Base-by-base conservation (phyloP, 1,140 invertebrate species). In the Coelopa frigida region DNA sequence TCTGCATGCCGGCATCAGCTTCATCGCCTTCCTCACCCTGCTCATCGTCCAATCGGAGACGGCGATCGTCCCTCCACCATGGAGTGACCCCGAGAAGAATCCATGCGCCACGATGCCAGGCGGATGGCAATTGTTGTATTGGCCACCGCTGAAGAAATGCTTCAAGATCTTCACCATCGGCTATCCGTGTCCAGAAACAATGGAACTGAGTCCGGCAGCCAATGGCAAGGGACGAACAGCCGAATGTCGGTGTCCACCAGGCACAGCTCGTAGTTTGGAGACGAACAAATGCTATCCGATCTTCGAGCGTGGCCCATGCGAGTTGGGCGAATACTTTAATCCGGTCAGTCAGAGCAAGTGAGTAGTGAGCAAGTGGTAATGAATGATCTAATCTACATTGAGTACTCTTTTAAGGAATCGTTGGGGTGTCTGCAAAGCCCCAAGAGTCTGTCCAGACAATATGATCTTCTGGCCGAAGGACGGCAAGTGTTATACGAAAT, bases 131-230 rank as follows among this genome's bases (percentile, higher is more conserved):
- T 74, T 88, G 50, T 73, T 91, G 17, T 89, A 82, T 65, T 91
- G 87, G 87, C 81, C 85, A 1, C 70, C 75, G 0, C 82, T 90
- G 58, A 83, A 83, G 48, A 82, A 85, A 68, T 90, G 87, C 64
- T 89, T 89, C 61, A 86, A 84, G 62, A 89, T 90, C 67, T 90
- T 88, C 59, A 70, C 84, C 74, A 76, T 84, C 49, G 84, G 85
- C 5, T 76, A 83, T 45, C 85, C 86, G 1, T 89, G 87, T 68
- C 84, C 86, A 5, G 82, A 85, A 5, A 87, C 83, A 1, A 87
- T 87, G 78, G 87, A 90, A 67, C 60, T 90, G 5, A 82, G 79
- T 47, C 85, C 84, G 3, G 72, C 62, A 10, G 48, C 54, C 1
- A 44, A 21, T 31, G 50, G 44, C 4, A 63, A 57, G 44, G 69